These are phyloP conservation scores for Spinus olivaceus DNA, from an alignment of 2,797 vertebrate genomes.

Conservation along the genomic window DNA sequence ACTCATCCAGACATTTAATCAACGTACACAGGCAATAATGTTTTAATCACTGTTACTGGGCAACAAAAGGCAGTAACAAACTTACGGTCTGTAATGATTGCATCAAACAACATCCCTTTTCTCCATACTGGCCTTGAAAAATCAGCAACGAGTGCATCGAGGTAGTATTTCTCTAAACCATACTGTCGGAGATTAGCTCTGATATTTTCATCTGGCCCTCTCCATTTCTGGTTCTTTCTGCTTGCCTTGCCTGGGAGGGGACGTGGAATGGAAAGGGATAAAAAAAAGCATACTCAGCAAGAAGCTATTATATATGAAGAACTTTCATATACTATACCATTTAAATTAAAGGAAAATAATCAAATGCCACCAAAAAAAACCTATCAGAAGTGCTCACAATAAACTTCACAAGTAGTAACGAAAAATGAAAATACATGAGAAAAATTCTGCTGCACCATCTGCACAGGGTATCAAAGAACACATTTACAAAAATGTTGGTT, in stretches of 20 bases:
- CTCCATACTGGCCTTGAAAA: constrained; percentile 91
- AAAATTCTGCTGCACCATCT: not conserved
- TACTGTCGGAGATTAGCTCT: constrained; percentile 95
- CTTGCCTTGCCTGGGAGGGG: constrained; percentile 86
- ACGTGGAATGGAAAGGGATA: not conserved
- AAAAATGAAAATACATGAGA: not conserved
- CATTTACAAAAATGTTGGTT: not conserved
- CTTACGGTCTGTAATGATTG: constrained; percentile 95
- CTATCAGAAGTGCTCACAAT: not conserved
- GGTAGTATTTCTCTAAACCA: constrained; percentile 85
- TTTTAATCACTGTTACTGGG: not conserved
- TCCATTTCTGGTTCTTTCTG: constrained; percentile 96
- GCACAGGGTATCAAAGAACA: not conserved
- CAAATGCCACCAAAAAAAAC: not conserved
- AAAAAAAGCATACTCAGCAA: not conserved
- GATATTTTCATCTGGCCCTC: constrained; percentile 97
- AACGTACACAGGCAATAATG: accelerated
- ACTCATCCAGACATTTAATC: not conserved
- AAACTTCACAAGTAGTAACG: not conserved
- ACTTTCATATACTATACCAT: not conserved
- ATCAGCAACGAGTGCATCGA: constrained; percentile 93
- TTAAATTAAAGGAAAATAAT: not conserved
- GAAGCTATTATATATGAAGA: not conserved
- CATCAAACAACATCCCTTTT: constrained; percentile 85
- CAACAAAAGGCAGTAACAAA: constrained; percentile 11